Base-by-base conservation (phyloP, 2,797 vertebrate species). In the Nyctibius grandis region DNA sequence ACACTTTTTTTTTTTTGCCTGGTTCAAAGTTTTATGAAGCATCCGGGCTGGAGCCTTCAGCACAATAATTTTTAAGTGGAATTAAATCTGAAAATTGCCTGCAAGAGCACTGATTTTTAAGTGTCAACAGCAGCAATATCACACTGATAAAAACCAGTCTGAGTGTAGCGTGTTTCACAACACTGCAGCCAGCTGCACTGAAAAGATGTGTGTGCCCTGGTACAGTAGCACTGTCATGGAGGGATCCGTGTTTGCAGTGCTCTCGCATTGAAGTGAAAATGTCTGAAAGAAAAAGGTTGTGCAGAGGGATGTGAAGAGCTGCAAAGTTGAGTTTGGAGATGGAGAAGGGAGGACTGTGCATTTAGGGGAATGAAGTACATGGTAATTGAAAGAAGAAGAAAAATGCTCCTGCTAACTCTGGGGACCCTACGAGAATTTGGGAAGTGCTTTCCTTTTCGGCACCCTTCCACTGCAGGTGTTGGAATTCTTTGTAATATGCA, bases 171-270 rank as follows among this genome's bases (percentile, higher is more conserved):
- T 28, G 17, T 44, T 88, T 85, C 44, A 3, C n/a, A 17, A 2
- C 29, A 1, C 47, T 12, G 48, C 59, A 75, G 53, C 47, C 47
- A 29, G 57, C 25, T 40, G 15, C 28, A 9, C 44, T 26, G 33
- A 25, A 20, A 15, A 38, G 63, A 4, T 10, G 8, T 2, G 19
- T 25, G 48, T 45, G 1, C 29, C 25, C 29, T 16, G 26, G 17
- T 31, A 15, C 33, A 26, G 3, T 2, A 34, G 26, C 54, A 5
- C 34, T 33, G 3, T 40, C 14, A 3, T 1, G 1, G 25, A 7
- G 60, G 8, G 20, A 18, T 42, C 31, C 26, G 45, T 18, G 0
- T 5, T 17, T 59, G 36, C 25, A 29, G 0, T 17, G 42, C 26
- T 51, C 36, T 56, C 47, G 21, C 4, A 8, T 22, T 9, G 2